Evolutionary conservation across 1,140 invertebrate species (phyloP).

Genomic region (Drosophila fuyamai): DNA sequence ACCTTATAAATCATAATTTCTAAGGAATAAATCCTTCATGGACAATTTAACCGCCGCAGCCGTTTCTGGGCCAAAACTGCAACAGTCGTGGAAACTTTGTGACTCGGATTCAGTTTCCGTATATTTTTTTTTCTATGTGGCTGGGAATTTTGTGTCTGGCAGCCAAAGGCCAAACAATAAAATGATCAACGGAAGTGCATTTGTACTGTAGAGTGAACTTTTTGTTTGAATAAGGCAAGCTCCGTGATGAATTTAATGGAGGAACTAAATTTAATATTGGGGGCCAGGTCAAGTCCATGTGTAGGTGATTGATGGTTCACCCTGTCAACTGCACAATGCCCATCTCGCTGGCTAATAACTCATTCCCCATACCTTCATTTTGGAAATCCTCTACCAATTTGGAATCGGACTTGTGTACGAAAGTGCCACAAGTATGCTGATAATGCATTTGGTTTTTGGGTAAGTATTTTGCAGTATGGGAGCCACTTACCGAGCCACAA

Average conservation of each 20-base stretch:
- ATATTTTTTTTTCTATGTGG: slow-evolving; percentile 15
- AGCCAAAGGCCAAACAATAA: slow-evolving; percentile 34
- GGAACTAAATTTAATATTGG: slow-evolving; percentile 30
- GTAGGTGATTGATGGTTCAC: slow-evolving; percentile 26
- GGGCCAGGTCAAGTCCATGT: slow-evolving; percentile 11
- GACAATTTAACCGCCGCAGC: slow-evolving; percentile 70
- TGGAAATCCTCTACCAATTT: not conserved
- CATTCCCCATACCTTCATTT: slow-evolving; percentile 4
- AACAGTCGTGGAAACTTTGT: slow-evolving; percentile 49
- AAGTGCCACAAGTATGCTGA: slow-evolving; percentile 31
- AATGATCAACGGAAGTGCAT: slow-evolving; percentile 37
- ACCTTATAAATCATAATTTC: slow-evolving; percentile 81
- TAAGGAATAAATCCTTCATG: slow-evolving; percentile 81
- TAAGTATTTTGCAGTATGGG: slow-evolving; percentile 24
- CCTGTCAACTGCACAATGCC: slow-evolving; percentile 15
- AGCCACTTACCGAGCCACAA: slow-evolving; percentile 18
- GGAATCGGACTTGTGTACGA: slow-evolving; percentile 6
- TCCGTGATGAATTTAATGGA: slow-evolving; percentile 12
- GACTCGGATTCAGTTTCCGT: slow-evolving; percentile 36
- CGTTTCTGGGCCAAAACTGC: slow-evolving; percentile 58
- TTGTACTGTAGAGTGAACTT: not conserved
- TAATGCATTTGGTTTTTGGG: slow-evolving; percentile 19
- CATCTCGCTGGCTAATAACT: slow-evolving; percentile 6
- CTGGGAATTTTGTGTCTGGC: slow-evolving; percentile 37
- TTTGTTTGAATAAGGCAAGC: not conserved